A percentile compares a stretch with the other conserved stretches of the same genome.
Evolutionary conservation across 2,113 vertebrate species (phyloP).

Genomic region (Pomatostomus ruficeps): DNA sequence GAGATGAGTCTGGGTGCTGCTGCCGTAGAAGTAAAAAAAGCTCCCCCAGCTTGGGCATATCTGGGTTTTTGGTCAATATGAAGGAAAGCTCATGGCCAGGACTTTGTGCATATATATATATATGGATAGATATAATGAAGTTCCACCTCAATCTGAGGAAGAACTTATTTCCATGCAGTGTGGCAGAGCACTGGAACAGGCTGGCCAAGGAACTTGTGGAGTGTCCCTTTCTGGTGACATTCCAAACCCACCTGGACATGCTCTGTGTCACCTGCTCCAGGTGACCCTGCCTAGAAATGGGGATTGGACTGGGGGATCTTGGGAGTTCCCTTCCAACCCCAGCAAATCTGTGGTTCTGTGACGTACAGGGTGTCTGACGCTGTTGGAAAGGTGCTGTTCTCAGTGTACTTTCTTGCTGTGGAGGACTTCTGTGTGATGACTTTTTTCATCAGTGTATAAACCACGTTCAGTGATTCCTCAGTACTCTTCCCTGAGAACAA

Average conservation of each 20-base stretch:
- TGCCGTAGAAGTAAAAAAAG: background rate
- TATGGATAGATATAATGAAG: background rate
- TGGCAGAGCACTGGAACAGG: background rate
- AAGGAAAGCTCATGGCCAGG: background rate
- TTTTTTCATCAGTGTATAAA: background rate
- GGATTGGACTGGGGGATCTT: background rate
- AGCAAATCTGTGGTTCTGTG: background rate
- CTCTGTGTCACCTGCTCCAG: background rate
- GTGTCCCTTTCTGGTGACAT: background rate
- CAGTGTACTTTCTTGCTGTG: background rate
- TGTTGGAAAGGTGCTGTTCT: background rate
- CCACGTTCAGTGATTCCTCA: background rate
- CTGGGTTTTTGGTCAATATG: background rate
- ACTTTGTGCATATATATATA: accelerated
- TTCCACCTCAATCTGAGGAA: background rate
- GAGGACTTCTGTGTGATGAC: background rate
- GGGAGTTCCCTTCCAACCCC: background rate
- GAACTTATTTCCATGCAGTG: background rate
- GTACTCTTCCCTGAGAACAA: background rate
- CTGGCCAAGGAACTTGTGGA: background rate
- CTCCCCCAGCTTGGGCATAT: accelerated
- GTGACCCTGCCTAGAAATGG: background rate
- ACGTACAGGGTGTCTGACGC: background rate
- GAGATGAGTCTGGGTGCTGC: background rate
- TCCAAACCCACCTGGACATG: background rate